phyloP scores from a whole-genome alignment of 2,113 vertebrate genomes.

The Orcinus orca region DNA sequence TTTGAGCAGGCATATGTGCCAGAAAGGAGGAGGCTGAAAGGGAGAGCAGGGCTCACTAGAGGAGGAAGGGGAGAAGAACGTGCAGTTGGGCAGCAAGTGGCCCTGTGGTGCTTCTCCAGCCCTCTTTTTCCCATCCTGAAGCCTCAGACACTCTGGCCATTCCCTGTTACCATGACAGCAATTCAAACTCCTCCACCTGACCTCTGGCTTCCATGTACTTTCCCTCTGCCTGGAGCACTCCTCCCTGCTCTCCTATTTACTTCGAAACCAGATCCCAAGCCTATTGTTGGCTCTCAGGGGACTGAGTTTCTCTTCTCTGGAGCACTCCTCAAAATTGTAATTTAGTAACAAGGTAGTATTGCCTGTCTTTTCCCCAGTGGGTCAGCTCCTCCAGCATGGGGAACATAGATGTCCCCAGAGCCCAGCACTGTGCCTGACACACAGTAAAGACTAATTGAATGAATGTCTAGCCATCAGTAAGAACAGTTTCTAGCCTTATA shows the following conservation, averaged over 20 bases:
- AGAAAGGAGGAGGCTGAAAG: background rate
- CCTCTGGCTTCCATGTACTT: background rate
- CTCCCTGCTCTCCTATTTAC: background rate
- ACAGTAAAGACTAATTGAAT: background rate
- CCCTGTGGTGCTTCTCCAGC: background rate
- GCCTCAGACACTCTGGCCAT: background rate
- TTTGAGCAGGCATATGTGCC: background rate
- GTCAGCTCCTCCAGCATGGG: background rate
- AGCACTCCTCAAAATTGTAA: background rate
- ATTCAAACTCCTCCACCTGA: background rate
- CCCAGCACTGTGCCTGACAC: background rate
- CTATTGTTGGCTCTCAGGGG: background rate
- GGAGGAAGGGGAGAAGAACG: background rate
- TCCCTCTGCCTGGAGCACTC: background rate
- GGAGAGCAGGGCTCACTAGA: background rate
- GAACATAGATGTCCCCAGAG: background rate
- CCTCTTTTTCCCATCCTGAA: background rate
- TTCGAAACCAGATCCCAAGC: background rate
- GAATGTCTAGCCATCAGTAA: background rate
- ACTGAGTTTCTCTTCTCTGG: background rate
- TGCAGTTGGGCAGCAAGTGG: background rate
- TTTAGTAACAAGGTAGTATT: background rate
- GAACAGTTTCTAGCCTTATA: background rate
- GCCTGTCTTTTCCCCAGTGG: background rate
- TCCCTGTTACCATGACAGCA: background rate